Percentiles rank a stretch among this genome's conserved stretches.
These are phyloP conservation scores for Tethya wilhelma DNA, from an alignment of 37 sponge, comb jelly and placozoan genomes.

Conservation along the genomic window DNA sequence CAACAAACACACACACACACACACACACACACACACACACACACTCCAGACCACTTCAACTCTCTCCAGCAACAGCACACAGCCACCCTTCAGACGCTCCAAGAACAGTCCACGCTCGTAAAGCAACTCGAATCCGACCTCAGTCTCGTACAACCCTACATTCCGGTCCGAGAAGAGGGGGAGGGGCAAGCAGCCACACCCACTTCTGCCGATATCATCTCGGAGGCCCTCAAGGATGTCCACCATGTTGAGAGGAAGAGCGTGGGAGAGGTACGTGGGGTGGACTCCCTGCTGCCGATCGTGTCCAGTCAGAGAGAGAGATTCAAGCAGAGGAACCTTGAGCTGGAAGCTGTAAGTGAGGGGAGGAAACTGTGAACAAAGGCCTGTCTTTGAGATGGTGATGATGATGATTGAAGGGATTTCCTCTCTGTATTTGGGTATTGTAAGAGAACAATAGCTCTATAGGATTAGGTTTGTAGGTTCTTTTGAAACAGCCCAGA, in stretches of 20 bases:
- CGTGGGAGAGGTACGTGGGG: conserved; percentile 8
- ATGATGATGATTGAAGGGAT: background rate
- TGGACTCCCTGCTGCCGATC: conserved; percentile 85
- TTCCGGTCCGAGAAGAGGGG: conserved; percentile 34
- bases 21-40: background rate
- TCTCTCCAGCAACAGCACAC: conserved; percentile 50
- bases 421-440: background rate
- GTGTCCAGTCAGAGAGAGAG: conserved; percentile 95
- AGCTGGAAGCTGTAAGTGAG: conserved; percentile 79
- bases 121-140: conserved; percentile 86
- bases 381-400: background rate
- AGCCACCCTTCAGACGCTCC: conserved; percentile 28
- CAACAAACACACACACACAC: background rate
- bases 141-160: conserved; percentile 59
- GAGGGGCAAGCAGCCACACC: conserved; percentile 41
- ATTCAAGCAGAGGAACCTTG: conserved; percentile 81
- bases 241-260: background rate
- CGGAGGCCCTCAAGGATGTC: conserved; percentile 51
- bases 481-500: too few species aligned
- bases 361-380: background rate
- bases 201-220: conserved; percentile 43
- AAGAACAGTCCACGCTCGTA: conserved; percentile 72
- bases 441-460: too few species aligned
- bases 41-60: conserved; percentile 44
- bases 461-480: too few species aligned